These are phyloP conservation scores for Rugalucina vietnamica DNA, from an alignment of 2,888 invertebrate species.

Conservation along the genomic window DNA sequence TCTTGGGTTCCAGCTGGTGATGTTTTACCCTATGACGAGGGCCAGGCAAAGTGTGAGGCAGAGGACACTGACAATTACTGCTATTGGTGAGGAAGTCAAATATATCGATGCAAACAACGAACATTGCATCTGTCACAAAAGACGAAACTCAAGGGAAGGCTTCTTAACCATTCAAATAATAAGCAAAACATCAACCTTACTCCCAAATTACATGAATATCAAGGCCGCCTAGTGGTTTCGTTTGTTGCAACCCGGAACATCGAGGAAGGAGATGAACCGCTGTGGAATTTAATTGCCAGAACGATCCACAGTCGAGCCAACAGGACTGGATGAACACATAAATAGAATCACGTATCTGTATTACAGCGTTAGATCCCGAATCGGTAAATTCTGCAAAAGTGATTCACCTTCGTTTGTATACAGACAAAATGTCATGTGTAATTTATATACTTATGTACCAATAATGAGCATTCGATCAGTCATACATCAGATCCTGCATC, in stretches of 20 bases:
- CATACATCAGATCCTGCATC: too few relatives aligned
- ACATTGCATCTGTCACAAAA: slow-evolving; percentile 7
- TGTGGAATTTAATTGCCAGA: neutral
- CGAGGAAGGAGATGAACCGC: neutral
- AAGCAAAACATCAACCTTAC: neutral
- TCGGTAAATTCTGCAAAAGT: neutral
- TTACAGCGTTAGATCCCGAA: neutral
- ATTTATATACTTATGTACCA: too few relatives aligned
- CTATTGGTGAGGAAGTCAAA: neutral
- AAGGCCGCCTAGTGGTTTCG: neutral
- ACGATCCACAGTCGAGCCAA: neutral
- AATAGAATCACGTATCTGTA: neutral
- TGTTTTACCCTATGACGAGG: slow-evolving; percentile 1
- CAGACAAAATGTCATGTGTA: too few relatives aligned
- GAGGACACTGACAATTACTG: neutral
- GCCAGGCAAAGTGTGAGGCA: neutral
- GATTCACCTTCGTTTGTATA: neutral
- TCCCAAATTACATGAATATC: neutral
- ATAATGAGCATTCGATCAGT: too few relatives aligned
- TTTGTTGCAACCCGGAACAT: neutral
- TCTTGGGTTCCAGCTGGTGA: neutral
- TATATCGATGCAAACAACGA: slow-evolving; percentile 7
- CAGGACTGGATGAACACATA: neutral
- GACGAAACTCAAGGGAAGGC: slow-evolving; percentile 3
- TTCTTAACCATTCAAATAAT: neutral